A percentile compares a stretch with the other conserved stretches of the same genome.
phyloP scores from a whole-genome alignment of 2,113 vertebrate species.

The Silurus asotus region DNA sequence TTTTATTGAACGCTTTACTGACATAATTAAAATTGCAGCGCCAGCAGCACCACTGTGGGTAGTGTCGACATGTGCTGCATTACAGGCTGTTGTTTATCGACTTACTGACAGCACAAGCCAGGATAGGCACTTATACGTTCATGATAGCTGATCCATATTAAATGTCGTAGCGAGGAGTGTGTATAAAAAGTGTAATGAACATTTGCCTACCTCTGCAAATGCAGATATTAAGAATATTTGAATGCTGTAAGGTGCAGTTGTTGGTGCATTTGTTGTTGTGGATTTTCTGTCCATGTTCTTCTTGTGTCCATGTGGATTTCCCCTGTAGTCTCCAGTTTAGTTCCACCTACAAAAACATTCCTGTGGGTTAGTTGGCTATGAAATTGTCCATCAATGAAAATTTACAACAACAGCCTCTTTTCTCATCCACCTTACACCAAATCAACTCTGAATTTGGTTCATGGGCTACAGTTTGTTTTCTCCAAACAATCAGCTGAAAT shows the following conservation, averaged over 20 bases:
- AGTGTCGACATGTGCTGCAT: not conserved
- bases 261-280: no score
- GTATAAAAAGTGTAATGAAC: not conserved
- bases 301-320: not conserved
- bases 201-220: not conserved
- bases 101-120: not conserved
- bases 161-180: not conserved
- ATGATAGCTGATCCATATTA: not conserved
- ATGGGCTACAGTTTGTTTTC: no score
- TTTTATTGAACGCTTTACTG: not conserved
- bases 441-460: no score
- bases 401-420: no score
- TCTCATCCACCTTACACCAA: no score
- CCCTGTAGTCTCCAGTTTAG: not conserved
- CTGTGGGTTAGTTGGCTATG: not conserved
- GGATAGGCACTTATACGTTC: not conserved
- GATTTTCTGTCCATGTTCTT: not conserved
- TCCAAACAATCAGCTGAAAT: no score
- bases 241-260: not conserved
- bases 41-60: not conserved
- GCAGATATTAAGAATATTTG: not conserved
- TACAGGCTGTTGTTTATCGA: not conserved
- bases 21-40: not conserved
- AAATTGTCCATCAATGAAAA: not conserved
- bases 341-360: not conserved